These are phyloP conservation scores for Channallabes apus DNA, from an alignment of 2,797 vertebrate genomes.

Conservation along the genomic window DNA sequence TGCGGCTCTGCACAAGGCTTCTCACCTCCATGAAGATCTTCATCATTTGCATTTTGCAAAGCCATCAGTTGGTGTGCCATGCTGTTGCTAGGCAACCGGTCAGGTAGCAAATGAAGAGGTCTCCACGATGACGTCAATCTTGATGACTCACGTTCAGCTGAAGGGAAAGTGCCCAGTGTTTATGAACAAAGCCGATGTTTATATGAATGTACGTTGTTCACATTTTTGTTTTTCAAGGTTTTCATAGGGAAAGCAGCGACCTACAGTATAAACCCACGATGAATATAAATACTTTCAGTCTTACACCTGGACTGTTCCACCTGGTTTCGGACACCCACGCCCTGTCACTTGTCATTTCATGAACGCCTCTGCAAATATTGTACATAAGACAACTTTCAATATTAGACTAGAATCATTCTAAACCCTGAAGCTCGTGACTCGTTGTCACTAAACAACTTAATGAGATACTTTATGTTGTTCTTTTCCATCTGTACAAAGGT, in stretches of 20 bases:
- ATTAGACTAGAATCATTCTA: background rate
- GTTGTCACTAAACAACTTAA: background rate
- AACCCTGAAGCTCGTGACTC: background rate
- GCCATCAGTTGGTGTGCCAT: constrained; percentile 21
- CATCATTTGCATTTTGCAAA: constrained; percentile 47
- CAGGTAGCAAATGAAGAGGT: constrained; percentile 47
- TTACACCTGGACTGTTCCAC: constrained; percentile 6
- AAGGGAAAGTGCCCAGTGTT: constrained; percentile 10
- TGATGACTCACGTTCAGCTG: constrained; percentile 18
- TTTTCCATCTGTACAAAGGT: background rate
- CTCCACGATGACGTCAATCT: constrained; percentile 30
- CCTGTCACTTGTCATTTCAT: constrained; percentile 8
- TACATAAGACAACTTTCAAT: background rate
- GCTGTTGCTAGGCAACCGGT: constrained; percentile 55
- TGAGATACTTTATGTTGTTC: background rate
- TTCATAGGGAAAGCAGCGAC: background rate
- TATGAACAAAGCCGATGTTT: background rate
- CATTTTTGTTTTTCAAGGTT: background rate
- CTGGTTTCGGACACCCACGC: constrained; percentile 22
- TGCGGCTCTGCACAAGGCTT: background rate
- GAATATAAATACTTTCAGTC: background rate
- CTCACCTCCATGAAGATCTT: background rate
- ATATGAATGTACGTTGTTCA: no score
- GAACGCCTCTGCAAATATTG: constrained; percentile 4
- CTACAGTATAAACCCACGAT: background rate